Conservation (phyloP, 2,113 vertebrate species). For the Nanorana parkeri region DNA sequence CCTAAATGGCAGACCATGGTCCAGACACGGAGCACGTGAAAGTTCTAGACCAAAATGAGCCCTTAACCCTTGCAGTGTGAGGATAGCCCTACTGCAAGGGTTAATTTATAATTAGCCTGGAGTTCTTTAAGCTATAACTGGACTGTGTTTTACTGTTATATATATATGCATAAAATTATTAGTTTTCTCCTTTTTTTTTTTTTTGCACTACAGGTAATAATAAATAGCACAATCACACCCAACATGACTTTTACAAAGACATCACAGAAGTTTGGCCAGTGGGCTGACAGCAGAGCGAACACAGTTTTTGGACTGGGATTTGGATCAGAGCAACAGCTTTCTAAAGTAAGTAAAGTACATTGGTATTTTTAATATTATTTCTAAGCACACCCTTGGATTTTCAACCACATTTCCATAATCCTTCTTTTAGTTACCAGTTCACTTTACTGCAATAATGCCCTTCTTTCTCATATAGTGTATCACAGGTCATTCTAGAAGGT, state of each 20-base stretch:
- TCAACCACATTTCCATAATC: too few species aligned
- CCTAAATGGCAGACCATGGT: too few species aligned
- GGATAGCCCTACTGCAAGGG: too few species aligned
- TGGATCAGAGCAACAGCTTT: conserved; percentile 88
- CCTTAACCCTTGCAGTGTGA: too few species aligned
- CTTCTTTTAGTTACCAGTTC: too few species aligned
- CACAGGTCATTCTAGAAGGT: background rate
- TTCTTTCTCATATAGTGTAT: background rate
- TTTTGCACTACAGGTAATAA: conserved; percentile 88
- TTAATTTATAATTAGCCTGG: too few species aligned
- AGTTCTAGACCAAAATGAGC: too few species aligned
- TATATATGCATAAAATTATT: conserved; percentile 8
- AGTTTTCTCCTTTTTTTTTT: conserved; percentile 22
- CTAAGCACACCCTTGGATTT: background rate
- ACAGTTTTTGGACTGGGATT: conserved; percentile 96
- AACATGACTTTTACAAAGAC: conserved; percentile 99
- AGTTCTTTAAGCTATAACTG: too few species aligned
- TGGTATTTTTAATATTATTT: background rate
- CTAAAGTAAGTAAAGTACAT: conserved; percentile 79
- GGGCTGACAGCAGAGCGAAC: conserved; percentile 97
- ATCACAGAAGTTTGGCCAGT: conserved; percentile 96
- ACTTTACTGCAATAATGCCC: background rate
- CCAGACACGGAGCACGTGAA: too few species aligned
- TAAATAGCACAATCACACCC: conserved; percentile 97
- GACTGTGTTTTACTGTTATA: background rate